These are phyloP conservation scores for Mythimna vitellina DNA, from an alignment of 2,888 invertebrate genomes.

Conservation along the genomic window DNA sequence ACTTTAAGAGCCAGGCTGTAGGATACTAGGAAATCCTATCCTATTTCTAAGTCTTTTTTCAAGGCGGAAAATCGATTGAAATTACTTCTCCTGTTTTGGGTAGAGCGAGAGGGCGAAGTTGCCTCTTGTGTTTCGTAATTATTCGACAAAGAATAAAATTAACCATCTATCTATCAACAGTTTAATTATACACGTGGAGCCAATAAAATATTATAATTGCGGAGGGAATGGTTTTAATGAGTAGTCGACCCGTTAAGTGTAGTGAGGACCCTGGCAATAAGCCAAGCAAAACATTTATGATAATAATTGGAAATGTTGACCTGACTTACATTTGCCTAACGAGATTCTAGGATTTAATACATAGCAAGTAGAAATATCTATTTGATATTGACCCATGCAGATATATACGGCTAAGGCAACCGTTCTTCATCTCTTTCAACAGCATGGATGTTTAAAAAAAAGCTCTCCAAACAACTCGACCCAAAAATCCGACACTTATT, in stretches of 20 bases:
- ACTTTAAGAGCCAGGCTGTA: not conserved
- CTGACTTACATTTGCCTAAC: conserved; percentile 4
- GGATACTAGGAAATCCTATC: not conserved
- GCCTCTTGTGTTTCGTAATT: not conserved
- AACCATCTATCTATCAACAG: not conserved
- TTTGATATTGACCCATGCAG: too few species aligned
- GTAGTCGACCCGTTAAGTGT: not conserved
- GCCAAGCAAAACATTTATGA: conserved; percentile 22
- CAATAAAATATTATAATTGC: not conserved
- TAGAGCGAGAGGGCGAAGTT: too few species aligned
- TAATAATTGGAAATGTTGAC: conserved; percentile 3
- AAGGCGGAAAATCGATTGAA: too few species aligned
- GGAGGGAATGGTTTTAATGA: conserved; percentile 16
- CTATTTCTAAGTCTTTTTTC: not conserved
- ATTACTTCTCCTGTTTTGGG: too few species aligned
- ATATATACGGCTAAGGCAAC: too few species aligned
- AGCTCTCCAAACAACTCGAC: too few species aligned
- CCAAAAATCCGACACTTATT: too few species aligned
- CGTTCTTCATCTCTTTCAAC: too few species aligned
- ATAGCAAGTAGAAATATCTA: not conserved
- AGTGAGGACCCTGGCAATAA: not conserved
- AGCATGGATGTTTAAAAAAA: too few species aligned
- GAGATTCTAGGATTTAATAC: not conserved
- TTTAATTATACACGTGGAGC: not conserved
- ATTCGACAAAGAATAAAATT: not conserved